phyloP scores from a whole-genome alignment of 2,797 vertebrate genomes.

The Hypotaenidia philippensis region DNA sequence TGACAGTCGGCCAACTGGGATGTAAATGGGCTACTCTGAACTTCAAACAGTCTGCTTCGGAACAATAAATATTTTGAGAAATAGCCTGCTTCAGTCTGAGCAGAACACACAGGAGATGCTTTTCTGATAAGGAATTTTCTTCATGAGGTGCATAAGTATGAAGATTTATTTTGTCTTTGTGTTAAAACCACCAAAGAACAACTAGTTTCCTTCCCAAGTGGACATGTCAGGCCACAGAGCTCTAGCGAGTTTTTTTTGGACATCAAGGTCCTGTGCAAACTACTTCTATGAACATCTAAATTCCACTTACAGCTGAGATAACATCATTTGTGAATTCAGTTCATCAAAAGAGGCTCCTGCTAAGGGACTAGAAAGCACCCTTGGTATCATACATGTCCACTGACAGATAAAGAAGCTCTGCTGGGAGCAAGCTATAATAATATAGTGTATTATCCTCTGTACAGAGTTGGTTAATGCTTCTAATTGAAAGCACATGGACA shows the following conservation, averaged over 20 bases:
- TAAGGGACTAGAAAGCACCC: neutral
- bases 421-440: neutral
- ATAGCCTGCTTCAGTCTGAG: neutral
- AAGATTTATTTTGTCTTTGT: neutral
- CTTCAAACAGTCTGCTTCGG: neutral
- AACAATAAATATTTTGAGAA: neutral
- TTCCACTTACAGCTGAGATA: slow-evolving; percentile 24
- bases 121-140: neutral
- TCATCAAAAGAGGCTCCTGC: neutral
- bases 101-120: neutral
- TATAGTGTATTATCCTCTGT: neutral
- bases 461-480: neutral
- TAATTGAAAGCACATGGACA: neutral
- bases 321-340: neutral
- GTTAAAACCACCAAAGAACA: neutral
- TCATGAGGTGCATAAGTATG: neutral
- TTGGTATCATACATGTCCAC: neutral
- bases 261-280: neutral
- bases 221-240: neutral
- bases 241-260: neutral
- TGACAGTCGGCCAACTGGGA: neutral
- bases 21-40: neutral
- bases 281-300: neutral
- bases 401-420: neutral
- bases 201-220: neutral